Base-by-base conservation (phyloP, 1,140 invertebrate genomes). In the Anadara kagoshimensis region DNA sequence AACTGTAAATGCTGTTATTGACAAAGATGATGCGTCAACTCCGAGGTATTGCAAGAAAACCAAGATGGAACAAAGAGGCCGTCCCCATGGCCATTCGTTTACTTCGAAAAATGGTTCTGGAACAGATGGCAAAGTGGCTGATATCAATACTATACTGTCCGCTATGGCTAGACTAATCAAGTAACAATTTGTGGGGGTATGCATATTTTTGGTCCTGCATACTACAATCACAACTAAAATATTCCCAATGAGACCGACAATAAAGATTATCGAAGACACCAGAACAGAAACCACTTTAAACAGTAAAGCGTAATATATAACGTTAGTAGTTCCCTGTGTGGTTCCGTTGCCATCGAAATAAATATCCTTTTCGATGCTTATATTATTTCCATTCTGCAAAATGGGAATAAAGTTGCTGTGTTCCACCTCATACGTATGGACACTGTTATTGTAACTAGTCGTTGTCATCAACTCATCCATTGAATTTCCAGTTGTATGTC, bases 1-100 rank as follows among this genome's bases (percentile, higher is more conserved):
- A 16, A 98, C 93, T 0, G 97, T 98, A 88, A 99, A 99, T 0
- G 95, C 94, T 0, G 94, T 95, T 66, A 97, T 97, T 12, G 95
- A 96, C 57, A 98, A 90, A 0, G 98, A 94, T 0, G 97, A 97
- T 0, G 96, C 96, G 83, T 94, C 94, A 69, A 94, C 93, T 4
- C 93, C 94, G 12, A 93, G 85, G 84, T 93, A 92, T 78, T 93
- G 92, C 5, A 91, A 85, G 81, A 93, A 94, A n/a, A 93, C 90
- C 65, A 93, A 89, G 10, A 93, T 67, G 0, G 91, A 89, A 82
- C 93, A 94, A 26, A 92, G 91, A 5, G 90, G 81, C 16, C 89
- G 83, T 0, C 93, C 93, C 88, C 92, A 93, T 3, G 93, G 86
- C 91, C 92, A 93, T 74, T 92, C 88, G 62, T 90, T 87, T 8